Evolutionary conservation across 1,140 invertebrate genomes (phyloP).

Genomic region (Brachionus manjavacas): DNA sequence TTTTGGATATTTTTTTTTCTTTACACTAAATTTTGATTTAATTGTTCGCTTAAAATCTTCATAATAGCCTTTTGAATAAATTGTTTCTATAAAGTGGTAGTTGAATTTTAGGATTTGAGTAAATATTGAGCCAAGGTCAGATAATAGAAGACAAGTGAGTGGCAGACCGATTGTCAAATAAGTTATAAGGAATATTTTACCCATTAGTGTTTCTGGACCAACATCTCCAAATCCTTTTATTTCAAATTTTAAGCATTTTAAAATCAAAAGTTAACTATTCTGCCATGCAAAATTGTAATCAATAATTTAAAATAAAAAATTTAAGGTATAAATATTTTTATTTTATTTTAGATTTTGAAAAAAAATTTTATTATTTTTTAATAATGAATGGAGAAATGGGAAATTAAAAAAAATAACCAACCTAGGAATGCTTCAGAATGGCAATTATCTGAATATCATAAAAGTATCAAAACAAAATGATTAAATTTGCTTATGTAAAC

Average conservation of each 20-base stretch:
- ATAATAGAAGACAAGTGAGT: slow-evolving; percentile 48
- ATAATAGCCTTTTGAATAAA: not conserved
- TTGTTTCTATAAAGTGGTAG: not conserved
- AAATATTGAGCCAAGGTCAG: slow-evolving; percentile 22
- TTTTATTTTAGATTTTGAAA: no score
- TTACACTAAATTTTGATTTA: slow-evolving; percentile 13
- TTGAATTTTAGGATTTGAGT: slow-evolving; percentile 20
- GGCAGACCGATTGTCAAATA: slow-evolving; percentile 52
- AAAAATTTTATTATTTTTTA: no score
- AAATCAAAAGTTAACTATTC: no score
- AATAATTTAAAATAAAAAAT: no score
- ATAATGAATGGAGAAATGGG: no score
- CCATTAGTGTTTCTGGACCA: slow-evolving; percentile 57
- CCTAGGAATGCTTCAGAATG: no score
- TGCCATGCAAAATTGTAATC: no score
- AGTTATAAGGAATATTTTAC: slow-evolving; percentile 58
- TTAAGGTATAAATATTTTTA: no score
- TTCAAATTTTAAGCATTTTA: not conserved
- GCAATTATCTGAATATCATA: no score
- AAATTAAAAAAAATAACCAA: no score
- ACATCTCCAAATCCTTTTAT: slow-evolving; percentile 58
- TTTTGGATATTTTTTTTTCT: not conserved
- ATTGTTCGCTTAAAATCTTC: not conserved
- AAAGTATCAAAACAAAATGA: no score
- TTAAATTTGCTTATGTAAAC: no score